These are phyloP conservation scores for Ceratothoa steindachneri DNA, from an alignment of 2,888 invertebrate species.

Conservation along the genomic window DNA sequence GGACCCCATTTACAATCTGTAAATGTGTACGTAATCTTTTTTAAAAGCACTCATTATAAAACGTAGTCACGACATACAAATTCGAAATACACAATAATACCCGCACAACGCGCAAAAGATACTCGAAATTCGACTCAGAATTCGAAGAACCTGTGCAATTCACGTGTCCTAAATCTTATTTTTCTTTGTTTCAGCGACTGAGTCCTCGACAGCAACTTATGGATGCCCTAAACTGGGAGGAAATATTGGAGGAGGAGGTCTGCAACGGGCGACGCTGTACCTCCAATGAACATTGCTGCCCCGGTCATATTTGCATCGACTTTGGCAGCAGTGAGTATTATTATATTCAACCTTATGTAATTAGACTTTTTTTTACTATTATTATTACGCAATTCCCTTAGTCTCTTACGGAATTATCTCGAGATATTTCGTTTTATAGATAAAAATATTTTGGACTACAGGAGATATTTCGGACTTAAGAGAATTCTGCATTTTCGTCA, in stretches of 20 bases:
- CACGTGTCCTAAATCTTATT: no score
- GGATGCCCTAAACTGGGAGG: slow-evolving; percentile 43
- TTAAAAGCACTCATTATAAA: no score
- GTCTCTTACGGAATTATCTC: not conserved
- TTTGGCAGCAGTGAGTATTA: slow-evolving; percentile 27
- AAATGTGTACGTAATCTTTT: no score
- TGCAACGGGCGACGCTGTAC: slow-evolving; percentile 49
- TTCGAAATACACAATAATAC: no score
- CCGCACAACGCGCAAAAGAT: no score
- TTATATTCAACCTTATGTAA: not conserved
- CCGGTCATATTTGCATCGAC: slow-evolving; percentile 49
- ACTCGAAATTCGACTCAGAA: no score
- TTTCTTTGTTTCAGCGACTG: not conserved
- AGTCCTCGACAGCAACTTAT: slow-evolving; percentile 38
- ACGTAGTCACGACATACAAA: no score
- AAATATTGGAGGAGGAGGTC: slow-evolving; percentile 48
- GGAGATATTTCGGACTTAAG: not conserved
- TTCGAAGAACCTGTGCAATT: no score
- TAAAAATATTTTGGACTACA: not conserved
- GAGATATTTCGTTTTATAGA: not conserved
- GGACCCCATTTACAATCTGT: no score
- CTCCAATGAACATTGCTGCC: slow-evolving; percentile 49
- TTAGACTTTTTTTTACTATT: not conserved
- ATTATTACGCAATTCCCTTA: not conserved
- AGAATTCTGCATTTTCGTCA: no score